Evolutionary conservation across 2,113 vertebrate species (phyloP), one percentile per base, ranked within the genome.

Genomic region (Tricholaema leucomelas): DNA sequence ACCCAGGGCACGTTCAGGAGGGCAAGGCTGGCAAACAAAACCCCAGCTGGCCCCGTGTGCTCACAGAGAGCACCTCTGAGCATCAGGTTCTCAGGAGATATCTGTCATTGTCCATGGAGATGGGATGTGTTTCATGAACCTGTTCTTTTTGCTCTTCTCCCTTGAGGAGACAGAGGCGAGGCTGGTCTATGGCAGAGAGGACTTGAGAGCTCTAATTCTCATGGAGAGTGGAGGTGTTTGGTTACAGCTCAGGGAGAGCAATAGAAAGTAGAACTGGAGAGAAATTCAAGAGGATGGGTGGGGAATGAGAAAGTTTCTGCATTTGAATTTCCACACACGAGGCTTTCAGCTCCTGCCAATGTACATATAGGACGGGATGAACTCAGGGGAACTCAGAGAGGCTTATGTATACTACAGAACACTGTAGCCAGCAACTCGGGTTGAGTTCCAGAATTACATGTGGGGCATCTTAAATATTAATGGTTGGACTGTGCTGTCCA

Each of bases 301-400:
- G 63, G 82, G 94, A 94, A 83, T 94, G 91, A 93, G 92, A 94
- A 92, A 61, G 46, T 73, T 66, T 89, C 78, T 88, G 91, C 42
- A 82, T 59, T 25, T 19, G n/a, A 91, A 73, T 95, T 96, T 95
- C 87, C 92, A 94, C 71, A 56, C 93, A 80, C 0, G 0, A 48
- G 36, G 42, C 78, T 89, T 94, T 92, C 90, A 88, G 96, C 56
- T 93, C 71, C 65, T 95, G 93, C 93, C 92, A 95, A 85, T 10
- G 64, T 87, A 94, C 91, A 77, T 92, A 80, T 10, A 88, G 74
- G 64, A 90, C 36, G 52, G 67, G 84, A 91, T 76, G 72, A 94
- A 81, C 79, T 92, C 74, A 58, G 48, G 33, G 67, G 71, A 93
- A 66, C 89, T 79, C 73, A 52, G 60, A 52, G 52, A 92, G 23